Conservation (phyloP, 2,113 vertebrate species). For the Addax nasomaculatus region DNA sequence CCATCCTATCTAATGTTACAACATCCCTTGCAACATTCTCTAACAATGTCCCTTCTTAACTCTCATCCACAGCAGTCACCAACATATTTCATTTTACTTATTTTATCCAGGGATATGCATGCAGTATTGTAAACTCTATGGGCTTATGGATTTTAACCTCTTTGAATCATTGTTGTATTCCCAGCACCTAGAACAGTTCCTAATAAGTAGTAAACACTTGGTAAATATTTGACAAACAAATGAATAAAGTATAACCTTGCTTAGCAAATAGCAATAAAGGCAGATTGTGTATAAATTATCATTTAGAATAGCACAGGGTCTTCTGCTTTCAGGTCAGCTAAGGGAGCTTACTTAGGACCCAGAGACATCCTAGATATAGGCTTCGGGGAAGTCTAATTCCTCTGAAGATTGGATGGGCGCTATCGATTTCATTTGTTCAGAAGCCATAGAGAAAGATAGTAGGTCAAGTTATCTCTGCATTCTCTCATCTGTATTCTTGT, state of each 20-base stretch:
- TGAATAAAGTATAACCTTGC: background rate
- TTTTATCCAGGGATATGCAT: background rate
- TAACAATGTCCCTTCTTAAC: background rate
- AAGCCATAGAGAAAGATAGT: background rate
- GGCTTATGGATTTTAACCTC: background rate
- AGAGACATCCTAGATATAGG: background rate
- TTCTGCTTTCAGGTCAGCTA: background rate
- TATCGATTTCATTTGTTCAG: background rate
- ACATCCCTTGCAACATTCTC: fast-evolving
- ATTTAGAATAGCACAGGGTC: background rate
- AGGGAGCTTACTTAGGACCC: background rate
- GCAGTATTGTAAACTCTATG: background rate
- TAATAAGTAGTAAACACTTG: background rate
- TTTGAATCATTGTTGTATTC: background rate
- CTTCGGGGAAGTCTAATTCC: background rate
- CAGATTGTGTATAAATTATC: background rate
- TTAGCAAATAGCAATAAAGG: background rate
- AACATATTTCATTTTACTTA: background rate
- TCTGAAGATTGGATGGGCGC: background rate
- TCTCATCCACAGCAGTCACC: background rate
- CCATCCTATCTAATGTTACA: no score
- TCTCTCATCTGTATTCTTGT: conserved; percentile 21
- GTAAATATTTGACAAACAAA: background rate
- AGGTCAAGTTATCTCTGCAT: background rate
- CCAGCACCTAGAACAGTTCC: background rate